Conservation (phyloP, 2,797 vertebrate genomes). For the Saxicola maurus region DNA sequence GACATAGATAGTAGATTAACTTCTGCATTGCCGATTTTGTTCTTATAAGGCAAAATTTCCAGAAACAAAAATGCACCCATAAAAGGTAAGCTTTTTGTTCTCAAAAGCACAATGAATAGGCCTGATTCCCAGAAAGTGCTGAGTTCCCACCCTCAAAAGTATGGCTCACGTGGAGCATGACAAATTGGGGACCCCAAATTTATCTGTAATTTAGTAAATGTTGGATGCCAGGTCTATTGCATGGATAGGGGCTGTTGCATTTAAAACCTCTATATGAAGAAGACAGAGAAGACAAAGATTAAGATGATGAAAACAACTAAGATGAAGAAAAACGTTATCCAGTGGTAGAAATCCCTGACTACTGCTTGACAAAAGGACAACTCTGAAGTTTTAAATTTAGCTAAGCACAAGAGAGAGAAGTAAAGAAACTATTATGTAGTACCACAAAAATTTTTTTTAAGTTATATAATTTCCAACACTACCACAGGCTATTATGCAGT, state of each 20-base stretch:
- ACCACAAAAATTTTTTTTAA: accelerated
- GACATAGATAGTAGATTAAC: background rate
- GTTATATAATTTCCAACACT: background rate
- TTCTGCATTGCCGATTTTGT: background rate
- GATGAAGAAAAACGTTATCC: background rate
- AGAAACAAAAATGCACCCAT: background rate
- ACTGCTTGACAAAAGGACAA: background rate
- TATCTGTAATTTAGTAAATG: background rate
- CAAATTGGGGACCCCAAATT: background rate
- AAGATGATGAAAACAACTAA: accelerated
- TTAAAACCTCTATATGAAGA: background rate
- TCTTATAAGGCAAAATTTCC: background rate
- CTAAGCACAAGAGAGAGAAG: background rate
- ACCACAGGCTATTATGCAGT: background rate
- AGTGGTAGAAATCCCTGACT: background rate
- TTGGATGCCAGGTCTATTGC: background rate
- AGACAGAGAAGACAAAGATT: background rate
- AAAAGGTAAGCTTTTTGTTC: background rate
- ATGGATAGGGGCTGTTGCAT: background rate
- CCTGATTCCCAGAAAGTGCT: background rate
- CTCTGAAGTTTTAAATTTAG: background rate
- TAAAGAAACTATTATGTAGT: background rate
- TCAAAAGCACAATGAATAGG: background rate
- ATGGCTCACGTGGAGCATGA: background rate
- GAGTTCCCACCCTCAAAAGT: background rate